These are phyloP conservation scores for Lasioglossum oenotherae DNA, from an alignment of 2,888 invertebrate genomes.

Conservation along the genomic window DNA sequence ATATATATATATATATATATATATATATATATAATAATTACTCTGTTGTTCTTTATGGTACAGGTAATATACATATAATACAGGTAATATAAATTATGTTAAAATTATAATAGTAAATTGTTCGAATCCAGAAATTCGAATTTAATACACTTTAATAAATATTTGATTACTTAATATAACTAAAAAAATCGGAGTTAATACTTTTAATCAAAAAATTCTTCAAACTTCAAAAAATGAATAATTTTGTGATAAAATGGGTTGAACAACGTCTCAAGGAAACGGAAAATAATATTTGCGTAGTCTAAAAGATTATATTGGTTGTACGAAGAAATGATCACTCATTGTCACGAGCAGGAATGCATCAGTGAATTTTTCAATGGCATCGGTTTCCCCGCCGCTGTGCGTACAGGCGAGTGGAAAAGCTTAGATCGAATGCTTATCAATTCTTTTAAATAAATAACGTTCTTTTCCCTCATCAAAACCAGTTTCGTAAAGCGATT, in stretches of 20 bases:
- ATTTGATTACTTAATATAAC: not conserved
- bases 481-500: conserved; percentile 31
- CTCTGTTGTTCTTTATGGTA: not conserved
- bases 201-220: not conserved
- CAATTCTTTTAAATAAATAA: conserved; percentile 6
- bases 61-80: not conserved
- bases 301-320: not conserved
- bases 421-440: not conserved
- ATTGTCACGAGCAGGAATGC: not conserved
- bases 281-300: not conserved
- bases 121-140: not conserved
- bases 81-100: not conserved
- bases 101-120: not conserved
- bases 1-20: too few relatives aligned
- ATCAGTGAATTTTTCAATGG: not conserved
- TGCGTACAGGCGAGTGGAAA: not conserved
- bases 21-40: too few relatives aligned
- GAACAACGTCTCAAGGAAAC: not conserved
- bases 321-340: not conserved
- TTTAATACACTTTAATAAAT: not conserved
- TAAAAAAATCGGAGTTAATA: not conserved
- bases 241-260: too few relatives aligned
- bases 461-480: not conserved
- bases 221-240: too few relatives aligned
- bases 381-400: not conserved